Evolutionary conservation across 2,888 invertebrate genomes (phyloP), one percentile per base, ranked within the genome.

Genomic region (Agrotis clavis): DNA sequence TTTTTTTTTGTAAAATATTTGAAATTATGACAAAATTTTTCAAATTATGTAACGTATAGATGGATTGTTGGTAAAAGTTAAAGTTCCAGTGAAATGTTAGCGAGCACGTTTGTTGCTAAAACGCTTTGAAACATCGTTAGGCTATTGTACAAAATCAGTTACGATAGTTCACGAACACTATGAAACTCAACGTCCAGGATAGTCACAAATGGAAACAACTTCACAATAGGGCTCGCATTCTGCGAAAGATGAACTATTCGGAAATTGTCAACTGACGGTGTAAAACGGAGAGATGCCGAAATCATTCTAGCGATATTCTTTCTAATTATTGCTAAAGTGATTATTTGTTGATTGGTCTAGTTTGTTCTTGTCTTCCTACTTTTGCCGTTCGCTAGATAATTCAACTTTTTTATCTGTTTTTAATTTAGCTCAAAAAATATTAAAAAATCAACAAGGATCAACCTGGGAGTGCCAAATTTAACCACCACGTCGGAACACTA

Each of bases 141-240:
- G 47, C 48, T 74, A 68, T 82, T 77, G 79, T 78, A 71, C 77
- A 77, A 84, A 83, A 80, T 69, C 66, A 74, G 69, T 81, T 79
- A 74, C 72, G 75, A 64, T 70, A 79, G 81, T 83, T 79, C 61
- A 71, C 68, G 57, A 56, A 56, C 60, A 41, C 71, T 66, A 76
- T 78, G 74, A 74, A 81, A 74, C 84, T 60, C 50, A 7, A 21
- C 41, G 61, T 67, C 60, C 75, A 60, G 59, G 67, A 51, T 71
- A 57, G 54, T 79, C 70, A 54, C 50, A 71, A 60, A 82, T 70
- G 59, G 61, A 50, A 48, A 53, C 48, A 74, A 77, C 65, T 74
- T 63, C 13, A 65, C 57, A 48, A 51, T 50, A 57, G 11, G 9
- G 51, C 56, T 63, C 62, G 54, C 25, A 30, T 64, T 61, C 53